These are phyloP conservation scores for Puffinus mauretanicus DNA, from an alignment of 2,113 vertebrate genomes.

Conservation along the genomic window DNA sequence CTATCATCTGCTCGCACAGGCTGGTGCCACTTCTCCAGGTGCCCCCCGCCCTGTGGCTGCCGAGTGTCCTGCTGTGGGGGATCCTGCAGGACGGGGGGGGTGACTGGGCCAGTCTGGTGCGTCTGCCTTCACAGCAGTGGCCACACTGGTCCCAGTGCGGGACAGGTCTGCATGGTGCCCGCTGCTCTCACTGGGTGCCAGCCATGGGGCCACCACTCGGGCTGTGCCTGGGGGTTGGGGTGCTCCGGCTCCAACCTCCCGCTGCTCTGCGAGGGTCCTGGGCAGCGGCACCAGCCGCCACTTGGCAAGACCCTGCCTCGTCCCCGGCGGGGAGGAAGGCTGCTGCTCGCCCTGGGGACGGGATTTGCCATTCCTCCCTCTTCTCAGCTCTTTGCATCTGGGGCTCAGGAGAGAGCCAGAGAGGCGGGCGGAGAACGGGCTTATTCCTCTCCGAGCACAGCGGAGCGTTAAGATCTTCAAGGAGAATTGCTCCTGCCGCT, in stretches of 20 bases:
- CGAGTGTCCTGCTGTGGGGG: background rate
- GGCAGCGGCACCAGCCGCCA: background rate
- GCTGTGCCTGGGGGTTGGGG: background rate
- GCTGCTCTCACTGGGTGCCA: background rate
- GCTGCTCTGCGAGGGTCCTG: background rate
- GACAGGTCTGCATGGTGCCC: background rate
- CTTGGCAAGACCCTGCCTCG: background rate
- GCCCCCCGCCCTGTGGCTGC: background rate
- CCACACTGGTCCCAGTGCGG: background rate
- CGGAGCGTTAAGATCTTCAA: background rate
- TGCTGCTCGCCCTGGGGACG: background rate
- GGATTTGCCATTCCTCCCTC: background rate
- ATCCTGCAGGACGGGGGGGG: background rate
- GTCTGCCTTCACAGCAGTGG: background rate
- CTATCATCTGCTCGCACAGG: background rate
- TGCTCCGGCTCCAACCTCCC: background rate
- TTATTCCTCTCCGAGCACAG: background rate
- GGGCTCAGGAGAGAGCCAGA: background rate
- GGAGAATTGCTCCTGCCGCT: background rate
- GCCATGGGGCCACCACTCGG: background rate
- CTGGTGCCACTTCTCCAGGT: background rate
- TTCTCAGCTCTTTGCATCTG: background rate
- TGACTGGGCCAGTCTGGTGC: background rate
- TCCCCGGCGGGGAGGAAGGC: background rate
- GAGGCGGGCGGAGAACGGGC: accelerated